Conservation (phyloP, 2,888 invertebrate species). For the Psococerastis gibbosa region DNA sequence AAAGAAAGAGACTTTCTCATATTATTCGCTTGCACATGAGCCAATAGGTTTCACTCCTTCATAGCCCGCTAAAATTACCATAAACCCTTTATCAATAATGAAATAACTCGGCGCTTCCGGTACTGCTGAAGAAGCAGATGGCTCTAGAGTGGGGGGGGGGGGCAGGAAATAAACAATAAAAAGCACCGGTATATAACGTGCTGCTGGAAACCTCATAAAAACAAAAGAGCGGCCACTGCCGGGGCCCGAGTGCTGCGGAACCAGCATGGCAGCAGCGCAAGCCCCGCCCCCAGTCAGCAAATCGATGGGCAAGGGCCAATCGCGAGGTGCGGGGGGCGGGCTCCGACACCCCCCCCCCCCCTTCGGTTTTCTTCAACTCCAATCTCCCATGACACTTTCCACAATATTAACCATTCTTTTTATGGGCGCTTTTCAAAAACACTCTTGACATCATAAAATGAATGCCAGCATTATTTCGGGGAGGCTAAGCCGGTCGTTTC, state of each 20-base stretch:
- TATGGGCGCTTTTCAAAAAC: background rate
- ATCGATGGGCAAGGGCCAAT: background rate
- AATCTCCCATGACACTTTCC: background rate
- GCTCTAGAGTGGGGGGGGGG: no score
- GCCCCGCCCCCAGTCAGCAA: background rate
- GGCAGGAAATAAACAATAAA: background rate
- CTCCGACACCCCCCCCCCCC: no score
- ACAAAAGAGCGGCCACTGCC: background rate
- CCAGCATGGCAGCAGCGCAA: background rate
- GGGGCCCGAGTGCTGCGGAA: background rate
- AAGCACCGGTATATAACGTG: background rate
- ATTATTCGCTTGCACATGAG: no score
- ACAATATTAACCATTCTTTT: background rate
- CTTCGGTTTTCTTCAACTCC: no score
- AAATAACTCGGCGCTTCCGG: no score
- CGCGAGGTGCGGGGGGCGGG: background rate
- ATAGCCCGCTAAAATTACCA: no score
- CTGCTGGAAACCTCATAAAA: background rate
- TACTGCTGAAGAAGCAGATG: no score
- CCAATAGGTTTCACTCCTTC: no score
- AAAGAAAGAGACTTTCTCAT: no score
- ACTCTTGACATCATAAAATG: background rate
- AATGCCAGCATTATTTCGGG: background rate
- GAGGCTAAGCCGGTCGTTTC: background rate
- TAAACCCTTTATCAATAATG: no score